These are phyloP conservation scores for Cyanocitta stelleri DNA, from an alignment of 2,113 vertebrate genomes.

Conservation along the genomic window DNA sequence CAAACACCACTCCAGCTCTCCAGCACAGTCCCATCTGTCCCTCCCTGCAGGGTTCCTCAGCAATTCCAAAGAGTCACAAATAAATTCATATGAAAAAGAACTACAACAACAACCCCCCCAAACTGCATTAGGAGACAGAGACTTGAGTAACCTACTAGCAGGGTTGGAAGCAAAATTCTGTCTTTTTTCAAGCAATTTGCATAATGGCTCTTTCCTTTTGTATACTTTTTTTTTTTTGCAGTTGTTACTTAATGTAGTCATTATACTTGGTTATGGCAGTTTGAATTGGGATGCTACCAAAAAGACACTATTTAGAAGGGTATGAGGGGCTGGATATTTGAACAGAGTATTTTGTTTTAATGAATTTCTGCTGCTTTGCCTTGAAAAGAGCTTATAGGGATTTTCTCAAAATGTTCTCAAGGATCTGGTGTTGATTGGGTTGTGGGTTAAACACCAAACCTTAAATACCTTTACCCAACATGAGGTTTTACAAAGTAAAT, in stretches of 20 bases:
- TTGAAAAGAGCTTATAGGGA: background rate
- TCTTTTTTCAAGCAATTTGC: background rate
- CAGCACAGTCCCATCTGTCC: background rate
- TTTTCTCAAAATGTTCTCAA: background rate
- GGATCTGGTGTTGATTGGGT: background rate
- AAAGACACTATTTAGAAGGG: background rate
- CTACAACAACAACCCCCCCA: background rate
- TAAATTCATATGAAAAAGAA: background rate
- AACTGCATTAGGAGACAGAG: background rate
- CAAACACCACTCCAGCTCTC: background rate
- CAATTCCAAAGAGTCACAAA: background rate
- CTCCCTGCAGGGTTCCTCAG: background rate
- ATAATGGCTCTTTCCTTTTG: background rate
- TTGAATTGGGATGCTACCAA: background rate
- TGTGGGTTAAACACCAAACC: background rate
- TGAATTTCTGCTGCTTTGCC: background rate
- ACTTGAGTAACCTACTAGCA: background rate
- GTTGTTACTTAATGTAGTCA: conserved; percentile 10
- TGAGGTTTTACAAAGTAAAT: conserved; percentile 2
- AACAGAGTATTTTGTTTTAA: conserved; percentile 13
- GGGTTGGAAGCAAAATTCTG: background rate
- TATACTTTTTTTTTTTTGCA: background rate
- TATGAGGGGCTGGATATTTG: background rate
- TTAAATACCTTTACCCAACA: background rate
- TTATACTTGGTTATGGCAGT: background rate